phyloP scores from a whole-genome alignment of 92 coral and sea anemone genomes.

The Phenganax marumi region DNA sequence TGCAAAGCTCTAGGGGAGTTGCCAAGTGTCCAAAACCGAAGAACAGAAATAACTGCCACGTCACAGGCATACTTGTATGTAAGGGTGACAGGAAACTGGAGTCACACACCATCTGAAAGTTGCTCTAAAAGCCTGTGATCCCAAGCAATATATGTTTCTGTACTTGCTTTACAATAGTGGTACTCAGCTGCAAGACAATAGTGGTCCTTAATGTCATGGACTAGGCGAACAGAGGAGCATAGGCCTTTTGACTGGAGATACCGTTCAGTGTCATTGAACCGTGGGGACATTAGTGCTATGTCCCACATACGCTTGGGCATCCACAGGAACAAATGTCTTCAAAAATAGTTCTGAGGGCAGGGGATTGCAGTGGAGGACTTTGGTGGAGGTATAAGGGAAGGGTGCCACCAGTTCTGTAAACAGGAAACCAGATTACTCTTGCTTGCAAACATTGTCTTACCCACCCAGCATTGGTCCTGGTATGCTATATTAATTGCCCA shows the following conservation, averaged over 20 bases:
- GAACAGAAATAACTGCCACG: too few relatives aligned
- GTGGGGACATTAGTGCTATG: too few relatives aligned
- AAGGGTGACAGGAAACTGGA: slow-evolving; percentile 29
- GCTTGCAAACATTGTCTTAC: slow-evolving; percentile 8
- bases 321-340: slow-evolving; percentile 48
- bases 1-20: slow-evolving; percentile 21
- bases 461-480: slow-evolving; percentile 48
- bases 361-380: too few relatives aligned
- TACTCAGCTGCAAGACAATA: too few relatives aligned
- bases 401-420: too few relatives aligned
- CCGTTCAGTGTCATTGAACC: too few relatives aligned
- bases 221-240: slow-evolving; percentile 43
- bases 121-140: slow-evolving; percentile 36
- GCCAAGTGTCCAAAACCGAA: too few relatives aligned
- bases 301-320: slow-evolving; percentile 54
- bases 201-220: slow-evolving; percentile 46
- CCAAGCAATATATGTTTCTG: slow-evolving; percentile 52
- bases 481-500: slow-evolving; percentile 38
- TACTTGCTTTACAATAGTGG: too few relatives aligned
- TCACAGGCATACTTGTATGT: too few relatives aligned
- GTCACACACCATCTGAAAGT: too few relatives aligned
- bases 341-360: too few relatives aligned
- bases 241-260: slow-evolving; percentile 50
- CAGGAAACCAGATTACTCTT: slow-evolving; percentile 36
- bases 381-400: too few relatives aligned